Base-by-base conservation (phyloP, 1,140 invertebrate genomes). In the Thrips palmi region DNA sequence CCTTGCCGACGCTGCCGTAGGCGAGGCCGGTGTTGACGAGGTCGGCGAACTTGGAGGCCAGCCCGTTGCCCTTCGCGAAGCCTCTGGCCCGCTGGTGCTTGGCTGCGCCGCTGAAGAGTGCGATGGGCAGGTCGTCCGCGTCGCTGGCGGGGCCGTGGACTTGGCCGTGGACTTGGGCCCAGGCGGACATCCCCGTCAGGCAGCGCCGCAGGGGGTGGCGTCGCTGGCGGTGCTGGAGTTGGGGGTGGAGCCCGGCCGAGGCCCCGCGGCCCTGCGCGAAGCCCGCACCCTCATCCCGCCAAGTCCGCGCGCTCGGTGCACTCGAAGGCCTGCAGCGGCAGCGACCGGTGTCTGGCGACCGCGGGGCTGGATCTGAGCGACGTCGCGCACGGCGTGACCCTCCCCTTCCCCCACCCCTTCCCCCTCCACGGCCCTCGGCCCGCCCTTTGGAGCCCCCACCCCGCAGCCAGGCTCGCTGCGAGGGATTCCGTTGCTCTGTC, bases 131-230 rank as follows among this genome's bases (percentile, higher is more conserved):
- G 19, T 32, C 14, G 7, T 20, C 15, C 27, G 11, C 32, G 20
- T 12, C 41, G 46, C 20, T 42, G 44, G 46, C 43, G n/a, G n/a
- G n/a, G n/a, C n/a, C n/a, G n/a, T n/a, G n/a, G n/a, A n/a, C n/a
- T n/a, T 32, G 43, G 40, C 42, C 36, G 17, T 14, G 37, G 39
- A 42, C 25, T 18, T 38, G 41, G 28, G 43, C 37, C 38, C 24
- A 15, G 35, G 38, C n/a, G 34, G 46, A 39, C 44, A 44, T 42
- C 32, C 10, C 43, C 51, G 51, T 49, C 31, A 47, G 50, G 50
- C 50, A 24, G 33, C 35, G 29, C 40, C 47, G 10, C n/a, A n/a
- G n/a, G n/a, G n/a, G n/a, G n/a, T n/a, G n/a, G n/a, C n/a, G n/a
- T n/a, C n/a, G n/a, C n/a, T n/a, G n/a, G n/a, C n/a, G n/a, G n/a